These are phyloP conservation scores for Blastobasis lacticolella DNA, from an alignment of 2,888 invertebrate genomes.

Conservation along the genomic window DNA sequence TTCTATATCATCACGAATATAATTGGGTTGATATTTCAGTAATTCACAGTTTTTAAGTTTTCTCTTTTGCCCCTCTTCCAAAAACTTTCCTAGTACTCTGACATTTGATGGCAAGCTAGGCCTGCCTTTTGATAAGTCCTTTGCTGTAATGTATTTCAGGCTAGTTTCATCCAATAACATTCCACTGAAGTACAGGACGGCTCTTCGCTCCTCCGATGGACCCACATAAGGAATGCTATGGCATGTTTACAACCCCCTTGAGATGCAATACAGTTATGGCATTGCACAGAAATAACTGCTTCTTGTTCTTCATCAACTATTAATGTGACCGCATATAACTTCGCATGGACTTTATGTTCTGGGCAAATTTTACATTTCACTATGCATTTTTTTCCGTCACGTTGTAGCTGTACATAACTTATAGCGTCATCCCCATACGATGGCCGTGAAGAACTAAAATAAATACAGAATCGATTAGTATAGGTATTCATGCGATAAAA, in stretches of 20 bases:
- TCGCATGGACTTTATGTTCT: constrained; percentile 25
- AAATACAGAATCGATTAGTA: not conserved
- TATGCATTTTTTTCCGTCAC: constrained; percentile 9
- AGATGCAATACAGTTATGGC: constrained; percentile 24
- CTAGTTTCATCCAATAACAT: constrained; percentile 29
- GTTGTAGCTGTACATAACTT: constrained; percentile 3
- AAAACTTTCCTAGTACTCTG: constrained; percentile 13
- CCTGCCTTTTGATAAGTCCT: constrained; percentile 18
- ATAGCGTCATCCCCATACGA: constrained; percentile 2
- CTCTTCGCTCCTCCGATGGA: constrained; percentile 29
- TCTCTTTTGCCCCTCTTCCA: constrained; percentile 16
- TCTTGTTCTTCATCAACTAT: constrained; percentile 21
- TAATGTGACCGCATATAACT: constrained; percentile 18
- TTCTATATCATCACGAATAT: constrained; percentile 7
- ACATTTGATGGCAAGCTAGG: constrained; percentile 13
- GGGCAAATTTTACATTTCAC: constrained; percentile 23
- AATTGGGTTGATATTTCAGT: constrained; percentile 19
- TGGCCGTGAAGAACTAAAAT: constrained; percentile 1
- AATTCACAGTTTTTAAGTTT: constrained; percentile 18
- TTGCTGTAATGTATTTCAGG: constrained; percentile 23
- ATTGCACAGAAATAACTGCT: constrained; percentile 11
- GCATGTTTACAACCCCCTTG: constrained; percentile 30
- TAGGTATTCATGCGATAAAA: not conserved
- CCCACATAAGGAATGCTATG: constrained; percentile 28
- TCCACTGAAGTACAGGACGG: constrained; percentile 21